Evolutionary conservation across 1,140 invertebrate genomes (phyloP).

Genomic region (Drosophila chauvacae): DNA sequence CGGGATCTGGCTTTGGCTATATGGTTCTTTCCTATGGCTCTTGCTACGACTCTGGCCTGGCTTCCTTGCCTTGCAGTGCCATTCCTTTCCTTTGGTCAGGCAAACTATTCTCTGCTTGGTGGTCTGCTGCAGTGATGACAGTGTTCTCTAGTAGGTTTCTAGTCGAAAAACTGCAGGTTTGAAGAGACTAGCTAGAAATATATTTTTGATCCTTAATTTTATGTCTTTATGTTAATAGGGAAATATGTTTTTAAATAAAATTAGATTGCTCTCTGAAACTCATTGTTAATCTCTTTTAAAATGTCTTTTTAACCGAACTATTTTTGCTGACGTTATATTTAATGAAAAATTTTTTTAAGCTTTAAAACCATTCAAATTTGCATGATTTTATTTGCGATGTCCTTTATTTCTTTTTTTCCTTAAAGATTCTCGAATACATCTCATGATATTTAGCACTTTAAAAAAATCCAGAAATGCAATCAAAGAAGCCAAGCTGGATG

Average conservation of each 20-base stretch:
- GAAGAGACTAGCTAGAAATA: background rate
- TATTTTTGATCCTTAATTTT: background rate
- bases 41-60: conserved; percentile 30
- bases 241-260: background rate
- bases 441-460: background rate
- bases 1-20: conserved; percentile 40
- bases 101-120: conserved; percentile 7
- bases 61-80: conserved; percentile 15
- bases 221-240: background rate
- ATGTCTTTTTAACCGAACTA: background rate
- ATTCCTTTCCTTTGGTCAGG: conserved; percentile 10
- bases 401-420: background rate
- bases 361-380: background rate
- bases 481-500: conserved; percentile 16
- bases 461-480: background rate
- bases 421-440: background rate
- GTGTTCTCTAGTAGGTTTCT: background rate
- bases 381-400: background rate
- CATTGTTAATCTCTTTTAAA: too few species aligned
- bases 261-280: too few species aligned
- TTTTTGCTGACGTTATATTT: background rate
- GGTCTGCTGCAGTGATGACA: conserved; percentile 10
- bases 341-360: background rate
- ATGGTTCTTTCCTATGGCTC: conserved; percentile 26
- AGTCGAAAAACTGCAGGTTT: background rate